These are phyloP conservation scores for Lasioglossum pauxillum DNA, from an alignment of 2,888 invertebrate species.

Conservation along the genomic window DNA sequence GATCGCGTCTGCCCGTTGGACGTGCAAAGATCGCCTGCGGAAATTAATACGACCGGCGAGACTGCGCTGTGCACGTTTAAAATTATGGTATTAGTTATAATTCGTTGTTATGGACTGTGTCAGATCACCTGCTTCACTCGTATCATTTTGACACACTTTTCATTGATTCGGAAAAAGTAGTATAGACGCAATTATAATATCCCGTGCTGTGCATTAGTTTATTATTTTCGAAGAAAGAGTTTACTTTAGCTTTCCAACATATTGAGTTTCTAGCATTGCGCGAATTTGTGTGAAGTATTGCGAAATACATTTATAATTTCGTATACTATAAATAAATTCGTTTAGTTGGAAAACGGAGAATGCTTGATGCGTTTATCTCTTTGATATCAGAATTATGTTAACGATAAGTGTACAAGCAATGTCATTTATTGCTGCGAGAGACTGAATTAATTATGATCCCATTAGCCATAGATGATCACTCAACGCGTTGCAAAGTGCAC, in stretches of 20 bases:
- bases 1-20: constrained; percentile 29
- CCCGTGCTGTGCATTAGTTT: neutral
- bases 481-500: neutral
- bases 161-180: neutral
- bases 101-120: neutral
- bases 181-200: too few relatives aligned
- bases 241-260: neutral
- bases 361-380: neutral
- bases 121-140: too few relatives aligned
- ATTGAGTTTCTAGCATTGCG: too few relatives aligned
- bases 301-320: too few relatives aligned
- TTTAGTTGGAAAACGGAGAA: neutral
- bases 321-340: too few relatives aligned
- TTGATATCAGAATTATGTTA: neutral
- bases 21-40: neutral
- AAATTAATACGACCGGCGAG: constrained; percentile 16
- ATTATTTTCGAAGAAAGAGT: neutral
- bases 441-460: neutral
- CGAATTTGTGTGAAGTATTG: neutral
- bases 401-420: neutral
- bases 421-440: neutral
- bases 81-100: neutral
- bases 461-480: neutral
- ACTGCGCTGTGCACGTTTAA: neutral
- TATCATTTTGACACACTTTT: neutral